These are phyloP conservation scores for Gymnosoma rotundatum DNA, from an alignment of 2,888 invertebrate genomes.

Conservation along the genomic window DNA sequence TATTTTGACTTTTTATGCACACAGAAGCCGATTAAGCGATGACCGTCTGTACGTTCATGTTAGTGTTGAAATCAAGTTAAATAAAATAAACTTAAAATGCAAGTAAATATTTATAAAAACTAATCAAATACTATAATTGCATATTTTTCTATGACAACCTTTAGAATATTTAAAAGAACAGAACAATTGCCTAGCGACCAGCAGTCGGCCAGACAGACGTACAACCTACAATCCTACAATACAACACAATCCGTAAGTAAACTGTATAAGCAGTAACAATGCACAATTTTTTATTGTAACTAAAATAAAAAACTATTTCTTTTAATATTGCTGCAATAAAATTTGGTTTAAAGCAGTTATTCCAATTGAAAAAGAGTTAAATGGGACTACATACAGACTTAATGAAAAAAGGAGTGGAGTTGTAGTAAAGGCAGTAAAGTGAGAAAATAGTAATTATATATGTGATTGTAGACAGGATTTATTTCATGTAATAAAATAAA, in stretches of 20 bases:
- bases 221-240: neutral
- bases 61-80: too few species aligned
- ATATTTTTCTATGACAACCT: slow-evolving; percentile 32
- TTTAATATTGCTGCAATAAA: slow-evolving; percentile 34
- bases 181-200: slow-evolving; percentile 54
- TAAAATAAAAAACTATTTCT: slow-evolving; percentile 27
- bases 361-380: slow-evolving; percentile 18
- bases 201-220: neutral
- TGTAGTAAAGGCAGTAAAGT: neutral
- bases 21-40: too few species aligned
- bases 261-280: slow-evolving; percentile 28
- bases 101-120: slow-evolving; percentile 34
- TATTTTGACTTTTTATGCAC: too few species aligned
- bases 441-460: slow-evolving; percentile 27
- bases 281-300: slow-evolving; percentile 40
- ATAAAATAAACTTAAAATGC: neutral
- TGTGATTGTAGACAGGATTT: too few species aligned
- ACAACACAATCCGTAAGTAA: neutral
- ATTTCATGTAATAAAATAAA: slow-evolving; percentile 73
- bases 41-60: too few species aligned
- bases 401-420: neutral
- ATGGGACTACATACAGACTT: neutral
- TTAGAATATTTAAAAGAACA: slow-evolving; percentile 63
- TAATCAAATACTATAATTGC: slow-evolving; percentile 50
- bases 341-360: slow-evolving; percentile 28